Conservation (phyloP, 2,888 invertebrate species). For the Lasioglossum calceatum region DNA sequence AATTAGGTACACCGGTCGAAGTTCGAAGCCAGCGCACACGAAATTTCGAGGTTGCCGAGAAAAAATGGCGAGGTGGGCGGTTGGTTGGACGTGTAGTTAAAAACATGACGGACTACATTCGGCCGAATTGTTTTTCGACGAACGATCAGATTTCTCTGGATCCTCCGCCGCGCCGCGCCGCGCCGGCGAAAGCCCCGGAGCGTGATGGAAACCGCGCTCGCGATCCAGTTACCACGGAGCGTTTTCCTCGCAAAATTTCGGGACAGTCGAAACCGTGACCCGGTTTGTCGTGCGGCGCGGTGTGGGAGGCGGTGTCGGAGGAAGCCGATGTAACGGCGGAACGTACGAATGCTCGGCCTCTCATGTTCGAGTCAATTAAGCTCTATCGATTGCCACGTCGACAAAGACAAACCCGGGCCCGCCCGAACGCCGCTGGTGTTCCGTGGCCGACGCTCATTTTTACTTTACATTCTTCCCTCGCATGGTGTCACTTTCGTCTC, state of each 20-base stretch:
- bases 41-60: not conserved
- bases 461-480: too few species aligned
- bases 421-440: not conserved
- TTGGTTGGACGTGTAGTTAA: not conserved
- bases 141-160: conserved; percentile 8
- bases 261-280: conserved; percentile 54
- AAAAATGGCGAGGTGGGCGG: not conserved
- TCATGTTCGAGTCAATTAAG: conserved; percentile 70
- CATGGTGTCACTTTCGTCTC: too few species aligned
- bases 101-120: not conserved
- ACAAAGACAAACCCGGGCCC: conserved; percentile 58
- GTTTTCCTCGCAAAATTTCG: conserved; percentile 46
- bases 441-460: conserved; percentile 30
- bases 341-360: conserved; percentile 12
- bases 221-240: conserved; percentile 42
- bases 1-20: too few species aligned
- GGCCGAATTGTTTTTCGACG: not conserved
- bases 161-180: not conserved
- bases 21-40: not conserved
- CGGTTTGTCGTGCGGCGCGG: conserved; percentile 30
- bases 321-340: conserved; percentile 54
- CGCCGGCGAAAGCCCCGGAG: not conserved
- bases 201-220: conserved; percentile 15
- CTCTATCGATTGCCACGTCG: conserved; percentile 64
- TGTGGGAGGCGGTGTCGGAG: not conserved